Conservation (phyloP, 2,888 invertebrate genomes). For the Caenorhabditis sp. region DNA sequence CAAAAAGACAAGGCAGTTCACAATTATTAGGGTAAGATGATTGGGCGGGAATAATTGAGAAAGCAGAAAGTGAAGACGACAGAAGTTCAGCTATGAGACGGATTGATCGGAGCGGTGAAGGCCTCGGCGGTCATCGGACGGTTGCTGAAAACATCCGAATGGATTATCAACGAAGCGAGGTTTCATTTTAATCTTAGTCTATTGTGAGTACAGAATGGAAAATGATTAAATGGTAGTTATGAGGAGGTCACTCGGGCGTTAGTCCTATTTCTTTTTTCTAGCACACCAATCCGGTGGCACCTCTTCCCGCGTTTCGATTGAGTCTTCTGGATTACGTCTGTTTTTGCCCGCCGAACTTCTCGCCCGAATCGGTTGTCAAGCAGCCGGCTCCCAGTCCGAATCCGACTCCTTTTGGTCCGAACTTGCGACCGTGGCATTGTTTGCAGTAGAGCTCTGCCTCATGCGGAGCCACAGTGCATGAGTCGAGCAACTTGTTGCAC, state of each 20-base stretch:
- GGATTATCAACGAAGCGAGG: background rate
- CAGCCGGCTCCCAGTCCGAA: conserved; percentile 98
- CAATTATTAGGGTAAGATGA: background rate
- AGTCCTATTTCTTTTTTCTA: background rate
- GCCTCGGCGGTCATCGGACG: conserved; percentile 79
- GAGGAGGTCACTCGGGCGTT: too few relatives aligned
- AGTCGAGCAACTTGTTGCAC: conserved; percentile 93
- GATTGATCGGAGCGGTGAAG: conserved; percentile 79
- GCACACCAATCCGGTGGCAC: too few relatives aligned
- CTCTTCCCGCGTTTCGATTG: background rate
- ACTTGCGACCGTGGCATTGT: conserved; percentile 95
- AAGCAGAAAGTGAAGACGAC: conserved; percentile 10
- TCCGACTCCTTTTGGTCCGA: conserved; percentile 96
- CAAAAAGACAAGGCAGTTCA: background rate
- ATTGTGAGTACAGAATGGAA: background rate
- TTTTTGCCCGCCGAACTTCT: conserved; percentile 84
- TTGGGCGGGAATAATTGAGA: background rate
- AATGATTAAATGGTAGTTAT: too few relatives aligned
- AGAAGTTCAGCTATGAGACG: conserved; percentile 69
- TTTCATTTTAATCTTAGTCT: too few relatives aligned
- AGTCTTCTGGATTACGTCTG: conserved; percentile 49
- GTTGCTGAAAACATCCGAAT: conserved; percentile 71
- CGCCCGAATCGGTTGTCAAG: conserved; percentile 94
- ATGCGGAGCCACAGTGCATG: conserved; percentile 95
- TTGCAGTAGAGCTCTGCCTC: conserved; percentile 94